Evolutionary conservation across 2,888 invertebrate species (phyloP).

Genomic region (Exocentrus adspersus): DNA sequence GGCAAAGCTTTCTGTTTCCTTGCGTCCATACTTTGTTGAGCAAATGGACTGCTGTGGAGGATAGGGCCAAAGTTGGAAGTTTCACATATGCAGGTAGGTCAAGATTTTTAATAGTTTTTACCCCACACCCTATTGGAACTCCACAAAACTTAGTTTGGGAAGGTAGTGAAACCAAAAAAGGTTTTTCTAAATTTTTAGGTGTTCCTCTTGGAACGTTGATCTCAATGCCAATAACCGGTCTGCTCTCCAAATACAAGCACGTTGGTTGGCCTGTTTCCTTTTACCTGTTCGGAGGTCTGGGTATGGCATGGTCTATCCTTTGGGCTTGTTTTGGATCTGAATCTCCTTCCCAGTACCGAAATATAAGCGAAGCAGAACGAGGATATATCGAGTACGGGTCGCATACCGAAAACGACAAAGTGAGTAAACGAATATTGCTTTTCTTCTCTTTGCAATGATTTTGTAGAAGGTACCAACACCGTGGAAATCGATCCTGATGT

Average conservation of each 20-base stretch:
- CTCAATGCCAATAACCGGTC: conserved; percentile 78
- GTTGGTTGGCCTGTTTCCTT: conserved; percentile 83
- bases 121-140: too few species aligned
- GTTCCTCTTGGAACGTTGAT: conserved; percentile 77
- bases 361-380: conserved; percentile 71
- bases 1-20: conserved; percentile 79
- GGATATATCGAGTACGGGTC: conserved; percentile 69
- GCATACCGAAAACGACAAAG: conserved; percentile 7
- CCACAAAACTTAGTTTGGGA: too few species aligned
- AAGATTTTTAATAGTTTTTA: not conserved
- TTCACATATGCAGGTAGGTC: conserved; percentile 69
- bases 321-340: conserved; percentile 73
- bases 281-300: conserved; percentile 74
- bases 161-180: too few species aligned
- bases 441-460: too few species aligned
- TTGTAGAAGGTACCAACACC: conserved; percentile 67
- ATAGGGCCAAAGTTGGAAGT: conserved; percentile 77
- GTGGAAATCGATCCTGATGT: conserved; percentile 78
- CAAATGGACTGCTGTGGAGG: conserved; percentile 76
- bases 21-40: conserved; percentile 76
- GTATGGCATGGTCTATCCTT: conserved; percentile 68
- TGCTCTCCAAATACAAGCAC: conserved; percentile 66
- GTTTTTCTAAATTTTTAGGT: conserved; percentile 47
- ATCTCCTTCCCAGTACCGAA: conserved; percentile 69
- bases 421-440: too few species aligned